Conservation (phyloP, 2,797 vertebrate genomes). For the Chromobotia macracanthus region DNA sequence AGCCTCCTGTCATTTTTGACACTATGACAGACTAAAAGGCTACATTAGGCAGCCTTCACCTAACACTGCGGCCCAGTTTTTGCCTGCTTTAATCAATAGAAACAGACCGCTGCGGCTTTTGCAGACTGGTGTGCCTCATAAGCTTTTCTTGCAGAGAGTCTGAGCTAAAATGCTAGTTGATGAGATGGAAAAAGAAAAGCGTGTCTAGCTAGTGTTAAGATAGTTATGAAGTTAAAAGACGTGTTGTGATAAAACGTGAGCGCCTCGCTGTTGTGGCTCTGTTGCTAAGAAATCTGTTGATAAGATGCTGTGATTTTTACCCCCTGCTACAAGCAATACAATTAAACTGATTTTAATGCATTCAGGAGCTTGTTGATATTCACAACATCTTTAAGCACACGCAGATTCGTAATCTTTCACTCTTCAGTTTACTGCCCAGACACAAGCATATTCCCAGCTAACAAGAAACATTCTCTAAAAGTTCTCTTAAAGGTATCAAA, state of each 20-base stretch:
- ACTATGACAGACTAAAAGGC: conserved; percentile 32
- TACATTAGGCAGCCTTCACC: conserved; percentile 39
- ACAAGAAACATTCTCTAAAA: no score
- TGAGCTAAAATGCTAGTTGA: conserved; percentile 12
- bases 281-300: background rate
- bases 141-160: conserved; percentile 36
- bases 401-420: background rate
- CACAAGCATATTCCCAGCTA: background rate
- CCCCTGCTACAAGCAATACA: background rate
- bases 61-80: conserved; percentile 21
- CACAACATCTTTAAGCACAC: background rate
- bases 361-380: background rate
- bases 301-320: background rate
- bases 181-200: conserved; percentile 41
- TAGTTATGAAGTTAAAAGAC: conserved; percentile 44
- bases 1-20: conserved; percentile 46
- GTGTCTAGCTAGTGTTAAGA: conserved; percentile 20
- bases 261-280: background rate
- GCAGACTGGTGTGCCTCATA: conserved; percentile 40
- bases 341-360: background rate
- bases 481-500: no score
- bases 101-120: conserved; percentile 44
- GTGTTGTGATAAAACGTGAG: conserved; percentile 13
- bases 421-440: background rate
- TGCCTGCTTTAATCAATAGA: conserved; percentile 51